Percentiles rank a stretch among this genome's conserved stretches.
Evolutionary conservation across 2,888 invertebrate species (phyloP).

Genomic region (Ennomos quercinarius): DNA sequence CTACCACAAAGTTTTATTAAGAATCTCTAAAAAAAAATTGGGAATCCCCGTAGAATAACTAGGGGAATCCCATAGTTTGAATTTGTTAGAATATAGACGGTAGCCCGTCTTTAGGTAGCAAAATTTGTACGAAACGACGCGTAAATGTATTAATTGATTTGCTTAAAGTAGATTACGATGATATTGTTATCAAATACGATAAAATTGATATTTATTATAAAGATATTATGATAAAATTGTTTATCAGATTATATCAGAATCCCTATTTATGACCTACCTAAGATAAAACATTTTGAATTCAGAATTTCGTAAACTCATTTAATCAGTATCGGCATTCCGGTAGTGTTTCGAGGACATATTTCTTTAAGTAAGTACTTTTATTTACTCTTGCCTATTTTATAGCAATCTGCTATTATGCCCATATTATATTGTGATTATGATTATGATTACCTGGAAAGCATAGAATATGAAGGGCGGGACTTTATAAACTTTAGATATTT

Average conservation of each 20-base stretch:
- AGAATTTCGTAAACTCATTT: constrained; percentile 15
- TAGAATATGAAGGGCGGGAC: too few species aligned
- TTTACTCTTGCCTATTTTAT: background rate
- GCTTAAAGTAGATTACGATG: too few species aligned
- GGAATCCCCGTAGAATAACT: too few species aligned
- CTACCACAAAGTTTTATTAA: too few species aligned
- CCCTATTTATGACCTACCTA: constrained; percentile 15
- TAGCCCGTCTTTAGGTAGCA: background rate
- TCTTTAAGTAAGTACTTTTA: constrained; percentile 48
- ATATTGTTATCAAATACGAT: constrained; percentile 5
- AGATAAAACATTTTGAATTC: constrained; percentile 22
- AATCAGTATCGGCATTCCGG: constrained; percentile 3
- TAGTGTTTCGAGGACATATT: constrained; percentile 51
- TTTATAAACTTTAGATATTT: too few species aligned
- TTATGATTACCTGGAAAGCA: too few species aligned
- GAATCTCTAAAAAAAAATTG: too few species aligned
- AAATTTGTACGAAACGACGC: too few species aligned
- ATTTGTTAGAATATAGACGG: background rate
- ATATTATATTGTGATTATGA: too few species aligned
- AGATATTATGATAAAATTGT: constrained; percentile 17
- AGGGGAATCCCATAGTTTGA: too few species aligned
- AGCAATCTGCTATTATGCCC: too few species aligned
- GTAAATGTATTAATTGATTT: too few species aligned
- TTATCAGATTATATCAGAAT: constrained; percentile 27
- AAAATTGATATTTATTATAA: constrained; percentile 6